Evolutionary conservation across 2,888 invertebrate genomes (phyloP), one percentile per base, ranked within the genome.

Genomic region (Timema podura): DNA sequence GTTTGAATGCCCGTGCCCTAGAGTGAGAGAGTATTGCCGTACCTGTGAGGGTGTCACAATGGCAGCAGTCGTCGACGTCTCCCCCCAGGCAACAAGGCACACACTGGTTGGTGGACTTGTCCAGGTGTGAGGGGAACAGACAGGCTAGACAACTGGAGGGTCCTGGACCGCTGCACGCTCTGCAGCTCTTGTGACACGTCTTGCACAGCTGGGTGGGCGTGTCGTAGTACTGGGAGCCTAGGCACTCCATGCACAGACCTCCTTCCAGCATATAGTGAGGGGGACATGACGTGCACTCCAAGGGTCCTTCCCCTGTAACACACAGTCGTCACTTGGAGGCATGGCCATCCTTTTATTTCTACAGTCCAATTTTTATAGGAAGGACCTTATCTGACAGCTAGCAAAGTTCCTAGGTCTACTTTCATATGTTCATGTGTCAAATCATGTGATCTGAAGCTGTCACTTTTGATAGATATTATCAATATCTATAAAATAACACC

Each of bases 161-260:
- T 0, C 89, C 89, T 0, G 89, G 87, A 0, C 89, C 91, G 0
- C 86, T 85, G 77, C 91, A 91, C 0, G 88, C 87, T 70, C 87
- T 85, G 76, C 91, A 91, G 6, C 87, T 84, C 0, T 83, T 79
- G 74, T 91, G 87, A 74, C 91, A 91, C 1, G 84, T 82, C 76
- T 85, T 86, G 78, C 92, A 92, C 6, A 87, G 85, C 76, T 88
- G 89, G 65, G 87, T 89, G 72, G 84, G 84, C 0, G 86, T 82
- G 75, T 91, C 91, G 77, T 91, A 90, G 81, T 87, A 91, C 80
- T 91, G 90, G 0, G 89, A 87, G 64, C 88, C 88, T 11, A 90
- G 84, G 74, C 91, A 91, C 78, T 90, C 90, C 87, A 90, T 89
- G 78, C 91, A 91, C 0, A 90, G 83, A 6, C 90, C 90, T 71